Percentiles rank a stretch among this genome's conserved stretches.
These are phyloP conservation scores for Drosophila ogumai DNA, from an alignment of 1,140 invertebrate species.

Conservation along the genomic window DNA sequence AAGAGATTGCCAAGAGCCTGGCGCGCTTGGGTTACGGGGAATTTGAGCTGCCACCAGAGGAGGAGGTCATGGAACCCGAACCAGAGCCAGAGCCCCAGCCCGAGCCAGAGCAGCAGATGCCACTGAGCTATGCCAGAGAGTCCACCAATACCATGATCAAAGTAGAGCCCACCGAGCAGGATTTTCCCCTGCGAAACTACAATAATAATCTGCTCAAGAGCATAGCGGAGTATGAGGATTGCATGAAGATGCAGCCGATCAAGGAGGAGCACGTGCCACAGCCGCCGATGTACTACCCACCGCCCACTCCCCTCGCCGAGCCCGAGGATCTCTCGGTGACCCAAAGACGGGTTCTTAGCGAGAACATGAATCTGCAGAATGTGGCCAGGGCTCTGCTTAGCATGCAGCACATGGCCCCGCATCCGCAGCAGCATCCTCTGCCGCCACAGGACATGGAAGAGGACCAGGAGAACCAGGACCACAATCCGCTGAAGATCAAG, in stretches of 20 bases:
- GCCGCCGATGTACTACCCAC: constrained; percentile 21
- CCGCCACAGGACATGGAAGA: constrained; percentile 49
- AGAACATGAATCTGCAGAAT: constrained; percentile 77
- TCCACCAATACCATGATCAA: constrained; percentile 22
- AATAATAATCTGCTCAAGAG: constrained; percentile 81
- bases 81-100: constrained; percentile 13
- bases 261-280: constrained; percentile 15
- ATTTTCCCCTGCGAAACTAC: constrained; percentile 69
- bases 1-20: constrained; percentile 78
- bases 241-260: constrained; percentile 53
- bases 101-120: constrained; percentile 18
- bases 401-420: constrained; percentile 66
- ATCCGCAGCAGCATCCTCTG: constrained; percentile 15
- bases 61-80: constrained; percentile 61
- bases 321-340: constrained; percentile 67
- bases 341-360: constrained; percentile 63
- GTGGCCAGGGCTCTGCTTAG: constrained; percentile 76
- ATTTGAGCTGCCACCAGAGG: constrained; percentile 71
- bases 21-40: constrained; percentile 78
- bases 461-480: constrained; percentile 46
- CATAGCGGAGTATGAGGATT: constrained; percentile 81
- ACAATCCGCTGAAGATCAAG: constrained; percentile 70
- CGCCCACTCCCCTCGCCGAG: constrained; percentile 27
- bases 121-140: constrained; percentile 33
- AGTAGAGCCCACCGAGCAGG: constrained; percentile 29